Evolutionary conservation across 2,797 vertebrate species (phyloP), one percentile per base, ranked within the genome.

Genomic region (Babyrousa celebensis): DNA sequence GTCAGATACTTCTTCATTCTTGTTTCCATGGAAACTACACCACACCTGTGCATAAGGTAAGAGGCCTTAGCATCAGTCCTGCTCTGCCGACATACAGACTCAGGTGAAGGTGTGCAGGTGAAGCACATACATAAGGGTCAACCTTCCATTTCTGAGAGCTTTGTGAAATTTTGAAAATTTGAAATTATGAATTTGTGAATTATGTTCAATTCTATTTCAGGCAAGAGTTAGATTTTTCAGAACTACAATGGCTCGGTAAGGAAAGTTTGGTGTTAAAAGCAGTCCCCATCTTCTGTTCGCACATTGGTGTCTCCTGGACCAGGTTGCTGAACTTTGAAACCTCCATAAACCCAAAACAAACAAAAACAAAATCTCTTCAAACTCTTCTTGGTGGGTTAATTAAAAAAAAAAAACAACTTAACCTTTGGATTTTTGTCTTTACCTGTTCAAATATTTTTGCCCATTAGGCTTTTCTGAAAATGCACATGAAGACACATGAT

Each of bases 221-320:
- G 25, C 5, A 67, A 67, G 40, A 72, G 2, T 48, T 12, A 16
- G 40, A 58, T 14, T 6, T 43, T 36, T 40, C 54, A 9, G 48
- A 71, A 72, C n/a, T 25, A 6, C 12, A 21, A 70, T 68, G 6
- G 5, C 43, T 65, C 29, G 27, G 21, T 43, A 32, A 65, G 0
- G 2, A 7, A 71, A 78, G 18, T 9, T 5, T 1, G 17, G 25
- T 10, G 2, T n/a, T 48, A 20, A 91, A 87, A 9, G 1, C 0
- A 1, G 1, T n/a, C 21, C 23, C 0, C 29, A 5, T 21, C 75
- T 68, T 32, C 20, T 0, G 11, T 0, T 12, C 48, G 10, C 6
- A 21, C 12, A 1, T 20, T 16, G 25, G 0, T 6, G 21, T 60
- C 43, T n/a, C 25, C 7, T 18, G 52, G 16, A 29, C 32, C 21